A percentile compares a stretch with the other conserved stretches of the same genome.
Conservation (phyloP, 2,797 vertebrate genomes). For the Amphiprion clarkii region DNA sequence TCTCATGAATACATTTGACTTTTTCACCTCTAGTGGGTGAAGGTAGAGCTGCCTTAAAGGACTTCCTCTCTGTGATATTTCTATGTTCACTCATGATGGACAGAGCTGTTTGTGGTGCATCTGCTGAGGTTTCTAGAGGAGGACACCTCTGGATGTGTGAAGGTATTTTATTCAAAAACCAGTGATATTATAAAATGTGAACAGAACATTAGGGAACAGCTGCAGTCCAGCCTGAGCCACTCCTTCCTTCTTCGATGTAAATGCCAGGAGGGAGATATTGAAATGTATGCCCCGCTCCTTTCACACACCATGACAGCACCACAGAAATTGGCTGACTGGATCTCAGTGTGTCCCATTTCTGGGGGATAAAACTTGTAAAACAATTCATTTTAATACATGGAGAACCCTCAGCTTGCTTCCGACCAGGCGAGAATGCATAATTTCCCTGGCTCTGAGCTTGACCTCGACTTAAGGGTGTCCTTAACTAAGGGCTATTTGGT, state of each 20-base stretch:
- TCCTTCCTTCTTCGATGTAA: slow-evolving; percentile 48
- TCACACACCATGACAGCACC: slow-evolving; percentile 60
- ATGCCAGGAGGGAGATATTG: slow-evolving; percentile 62
- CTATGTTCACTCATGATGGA: neutral
- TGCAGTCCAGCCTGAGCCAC: slow-evolving; percentile 5
- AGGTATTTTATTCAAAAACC: slow-evolving; percentile 22
- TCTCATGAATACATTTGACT: neutral
- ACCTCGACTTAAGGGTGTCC: slow-evolving; percentile 78
- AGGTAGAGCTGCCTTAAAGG: neutral
- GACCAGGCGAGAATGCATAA: slow-evolving; percentile 72
- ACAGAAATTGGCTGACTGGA: slow-evolving; percentile 70
- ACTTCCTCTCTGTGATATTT: neutral
- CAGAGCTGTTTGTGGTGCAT: neutral
- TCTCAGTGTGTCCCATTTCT: slow-evolving; percentile 74
- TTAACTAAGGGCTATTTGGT: slow-evolving; percentile 80
- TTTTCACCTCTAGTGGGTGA: neutral
- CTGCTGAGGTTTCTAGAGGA: slow-evolving; percentile 17
- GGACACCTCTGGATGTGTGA: neutral
- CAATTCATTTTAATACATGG: slow-evolving; percentile 79
- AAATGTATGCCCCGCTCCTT: slow-evolving; percentile 60
- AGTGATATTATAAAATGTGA: slow-evolving; percentile 17
- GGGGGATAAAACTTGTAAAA: slow-evolving; percentile 74
- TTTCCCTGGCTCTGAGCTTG: slow-evolving; percentile 69
- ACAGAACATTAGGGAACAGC: slow-evolving; percentile 30
- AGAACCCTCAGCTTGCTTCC: slow-evolving; percentile 62